A percentile compares a stretch with the other conserved stretches of the same genome.
These are phyloP conservation scores for Drosophila carrolli DNA, from an alignment of 1,140 invertebrate genomes.

Conservation along the genomic window DNA sequence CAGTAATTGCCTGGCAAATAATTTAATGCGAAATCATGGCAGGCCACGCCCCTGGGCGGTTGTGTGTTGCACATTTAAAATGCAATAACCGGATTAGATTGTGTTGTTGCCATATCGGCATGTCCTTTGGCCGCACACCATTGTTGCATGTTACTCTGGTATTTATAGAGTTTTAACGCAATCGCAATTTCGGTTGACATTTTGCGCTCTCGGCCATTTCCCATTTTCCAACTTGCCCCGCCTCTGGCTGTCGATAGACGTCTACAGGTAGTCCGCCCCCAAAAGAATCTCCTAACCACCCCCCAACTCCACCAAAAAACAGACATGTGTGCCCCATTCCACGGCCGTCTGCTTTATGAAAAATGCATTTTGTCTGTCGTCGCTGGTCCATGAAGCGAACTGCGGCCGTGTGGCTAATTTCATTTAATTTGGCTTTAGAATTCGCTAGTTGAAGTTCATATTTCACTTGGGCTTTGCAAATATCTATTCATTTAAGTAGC, in stretches of 20 bases:
- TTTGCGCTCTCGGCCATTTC: slow-evolving; percentile 66
- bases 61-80: slow-evolving; percentile 76
- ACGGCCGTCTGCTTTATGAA: slow-evolving; percentile 74
- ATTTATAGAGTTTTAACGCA: slow-evolving; percentile 84
- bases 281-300: background rate
- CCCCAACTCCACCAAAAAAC: background rate
- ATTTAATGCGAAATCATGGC: slow-evolving; percentile 46
- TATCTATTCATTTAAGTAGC: slow-evolving; percentile 39
- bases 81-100: slow-evolving; percentile 83
- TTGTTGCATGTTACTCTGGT: slow-evolving; percentile 78
- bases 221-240: slow-evolving; percentile 25
- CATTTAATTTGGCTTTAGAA: slow-evolving; percentile 67
- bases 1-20: slow-evolving; percentile 55
- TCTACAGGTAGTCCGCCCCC: slow-evolving; percentile 49
- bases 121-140: slow-evolving; percentile 47
- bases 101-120: slow-evolving; percentile 74
- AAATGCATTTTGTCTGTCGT: slow-evolving; percentile 74
- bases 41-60: slow-evolving; percentile 20
- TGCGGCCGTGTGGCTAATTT: slow-evolving; percentile 53
- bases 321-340: slow-evolving; percentile 22
- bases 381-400: slow-evolving; percentile 56
- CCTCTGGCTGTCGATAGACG: slow-evolving; percentile 57
- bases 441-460: slow-evolving; percentile 41
- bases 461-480: slow-evolving; percentile 26
- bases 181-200: slow-evolving; percentile 82